Conservation (phyloP, 2,113 vertebrate genomes). For the Hydropotes inermis region DNA sequence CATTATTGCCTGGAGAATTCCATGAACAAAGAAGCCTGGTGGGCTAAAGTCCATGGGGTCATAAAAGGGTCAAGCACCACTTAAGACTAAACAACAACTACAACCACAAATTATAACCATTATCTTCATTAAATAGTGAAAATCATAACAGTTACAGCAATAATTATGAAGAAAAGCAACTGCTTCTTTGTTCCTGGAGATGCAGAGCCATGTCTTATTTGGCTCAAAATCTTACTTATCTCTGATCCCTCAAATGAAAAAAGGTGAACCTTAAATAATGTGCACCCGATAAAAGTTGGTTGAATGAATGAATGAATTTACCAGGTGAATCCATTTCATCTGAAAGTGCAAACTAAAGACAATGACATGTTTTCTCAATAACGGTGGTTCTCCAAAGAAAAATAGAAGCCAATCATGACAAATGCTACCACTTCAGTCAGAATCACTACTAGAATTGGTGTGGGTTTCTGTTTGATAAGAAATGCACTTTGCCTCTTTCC, state of each 20-base stretch:
- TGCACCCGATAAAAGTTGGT: background rate
- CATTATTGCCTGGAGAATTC: background rate
- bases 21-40: background rate
- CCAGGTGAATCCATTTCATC: background rate
- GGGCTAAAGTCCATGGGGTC: background rate
- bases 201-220: background rate
- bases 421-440: conserved; percentile 25
- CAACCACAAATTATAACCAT: background rate
- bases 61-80: accelerated
- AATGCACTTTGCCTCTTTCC: conserved; percentile 46
- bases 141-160: background rate
- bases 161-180: background rate
- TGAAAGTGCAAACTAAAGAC: background rate
- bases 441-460: background rate
- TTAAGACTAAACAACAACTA: background rate
- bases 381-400: conserved; percentile 15
- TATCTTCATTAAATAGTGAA: background rate
- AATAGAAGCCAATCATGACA: conserved; percentile 22
- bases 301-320: conserved; percentile 3
- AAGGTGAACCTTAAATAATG: background rate
- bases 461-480: conserved; percentile 55
- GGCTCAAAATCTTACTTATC: background rate
- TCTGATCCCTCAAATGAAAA: background rate
- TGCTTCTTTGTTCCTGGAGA: background rate
- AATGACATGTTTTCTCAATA: conserved; percentile 8